A percentile compares a stretch with the other conserved stretches of the same genome.
These are phyloP conservation scores for Macrotis lagotis DNA, from an alignment of 2,113 vertebrate species.

Conservation along the genomic window DNA sequence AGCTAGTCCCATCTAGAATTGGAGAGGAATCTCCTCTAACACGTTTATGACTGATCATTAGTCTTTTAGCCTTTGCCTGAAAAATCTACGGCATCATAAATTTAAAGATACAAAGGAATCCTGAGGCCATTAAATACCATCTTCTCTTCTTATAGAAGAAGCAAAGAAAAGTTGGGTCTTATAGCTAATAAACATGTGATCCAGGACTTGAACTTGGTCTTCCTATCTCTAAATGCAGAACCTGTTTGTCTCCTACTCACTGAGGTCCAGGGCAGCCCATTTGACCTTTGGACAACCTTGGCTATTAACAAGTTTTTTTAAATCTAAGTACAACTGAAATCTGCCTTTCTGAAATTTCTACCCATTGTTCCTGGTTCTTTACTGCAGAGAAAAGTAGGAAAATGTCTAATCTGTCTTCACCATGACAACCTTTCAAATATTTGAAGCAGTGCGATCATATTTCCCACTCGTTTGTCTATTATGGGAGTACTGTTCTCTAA, in stretches of 20 bases:
- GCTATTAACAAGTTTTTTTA: background rate
- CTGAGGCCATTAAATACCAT: background rate
- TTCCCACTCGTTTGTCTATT: background rate
- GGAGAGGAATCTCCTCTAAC: background rate
- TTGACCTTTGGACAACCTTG: background rate
- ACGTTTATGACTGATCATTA: background rate
- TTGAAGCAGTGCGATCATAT: background rate
- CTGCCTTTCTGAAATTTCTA: background rate
- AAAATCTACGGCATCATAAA: background rate
- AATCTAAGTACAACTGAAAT: background rate
- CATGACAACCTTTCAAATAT: background rate
- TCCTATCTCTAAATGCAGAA: background rate
- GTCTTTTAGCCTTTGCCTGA: background rate
- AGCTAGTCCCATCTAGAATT: background rate
- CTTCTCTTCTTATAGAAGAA: background rate
- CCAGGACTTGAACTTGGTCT: background rate
- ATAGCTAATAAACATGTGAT: background rate
- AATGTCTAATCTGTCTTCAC: background rate
- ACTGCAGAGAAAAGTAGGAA: background rate
- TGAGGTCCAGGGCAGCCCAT: background rate
- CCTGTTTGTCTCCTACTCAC: background rate
- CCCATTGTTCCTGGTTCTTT: background rate
- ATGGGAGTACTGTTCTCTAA: background rate
- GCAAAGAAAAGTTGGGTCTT: background rate
- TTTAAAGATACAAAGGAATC: background rate